Evolutionary conservation across 1,140 invertebrate genomes (phyloP).

Genomic region (Zaprionus kolodkinae): DNA sequence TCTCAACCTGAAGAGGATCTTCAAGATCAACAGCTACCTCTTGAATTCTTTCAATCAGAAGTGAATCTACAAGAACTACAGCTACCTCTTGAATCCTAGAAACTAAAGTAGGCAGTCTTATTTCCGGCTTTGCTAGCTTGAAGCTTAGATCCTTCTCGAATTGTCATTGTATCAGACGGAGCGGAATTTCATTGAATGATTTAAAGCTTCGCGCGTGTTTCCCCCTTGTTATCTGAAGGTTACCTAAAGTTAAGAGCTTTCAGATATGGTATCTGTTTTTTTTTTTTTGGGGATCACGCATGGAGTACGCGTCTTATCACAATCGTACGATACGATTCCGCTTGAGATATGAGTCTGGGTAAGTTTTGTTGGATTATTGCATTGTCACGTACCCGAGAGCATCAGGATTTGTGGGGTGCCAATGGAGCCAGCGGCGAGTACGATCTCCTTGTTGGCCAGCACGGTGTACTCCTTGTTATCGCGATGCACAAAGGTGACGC

Average conservation of each 20-base stretch:
- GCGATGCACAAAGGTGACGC: constrained; percentile 90
- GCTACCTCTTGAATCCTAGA: too few relatives aligned
- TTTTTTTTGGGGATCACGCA: not conserved
- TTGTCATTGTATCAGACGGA: not conserved
- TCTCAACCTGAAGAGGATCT: too few relatives aligned
- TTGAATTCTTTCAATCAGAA: too few relatives aligned
- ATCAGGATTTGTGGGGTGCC: constrained; percentile 87
- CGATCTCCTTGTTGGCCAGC: constrained; percentile 80
- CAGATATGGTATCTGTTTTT: not conserved
- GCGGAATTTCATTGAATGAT: not conserved
- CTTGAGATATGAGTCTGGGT: not conserved
- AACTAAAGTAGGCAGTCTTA: too few relatives aligned
- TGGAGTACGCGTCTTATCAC: constrained; percentile 18
- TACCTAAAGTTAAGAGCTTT: not conserved
- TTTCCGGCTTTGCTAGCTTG: too few relatives aligned
- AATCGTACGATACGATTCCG: not conserved
- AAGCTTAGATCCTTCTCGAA: too few relatives aligned
- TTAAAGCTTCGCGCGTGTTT: not conserved
- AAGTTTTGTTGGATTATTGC: not conserved
- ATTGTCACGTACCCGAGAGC: constrained; percentile 82
- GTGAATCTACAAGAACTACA: too few relatives aligned
- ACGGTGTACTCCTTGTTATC: constrained; percentile 84
- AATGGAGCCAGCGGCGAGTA: constrained; percentile 86
- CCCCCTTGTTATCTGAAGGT: not conserved
- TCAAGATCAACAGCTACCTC: too few relatives aligned